Evolutionary conservation across 2,888 invertebrate genomes (phyloP), one percentile per base, ranked within the genome.

Genomic region (Monoplex corrugatus): DNA sequence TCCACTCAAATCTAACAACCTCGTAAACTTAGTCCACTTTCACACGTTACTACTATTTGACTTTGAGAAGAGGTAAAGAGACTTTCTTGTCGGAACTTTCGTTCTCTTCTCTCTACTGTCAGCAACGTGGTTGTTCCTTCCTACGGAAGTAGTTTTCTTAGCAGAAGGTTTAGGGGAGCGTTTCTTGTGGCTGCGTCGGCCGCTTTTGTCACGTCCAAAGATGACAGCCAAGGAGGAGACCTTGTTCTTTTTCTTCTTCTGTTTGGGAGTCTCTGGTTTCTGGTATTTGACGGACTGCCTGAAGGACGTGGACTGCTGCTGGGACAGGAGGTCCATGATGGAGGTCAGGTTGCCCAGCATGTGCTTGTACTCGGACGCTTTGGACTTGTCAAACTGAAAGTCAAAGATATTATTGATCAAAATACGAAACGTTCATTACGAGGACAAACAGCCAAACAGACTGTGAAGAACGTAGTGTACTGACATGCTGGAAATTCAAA

Each of bases 281-380:
- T 92, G 91, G 16, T 91, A 91, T 28, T 75, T 82, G 28, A 93
- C 94, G 6, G 93, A 92, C 32, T 92, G 92, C 28, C 95, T 91
- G 89, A 93, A 95, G 23, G 95, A 94, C 68, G 91, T 90, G 32
- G 93, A 92, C 63, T 93, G 90, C 80, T 94, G 94, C 40, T 94
- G 91, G 0, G 93, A 91, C 43, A 94, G 90, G 80, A 92, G 91
- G 57, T 92, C 92, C 93, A 94, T 92, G 90, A 95, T 92, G 38
- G 91, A 89, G 57, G 90, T 91, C 6, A 95, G 78, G 50, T 91
- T 92, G 16, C 91, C 92, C 50, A 92, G 78, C 87, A 92, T 89
- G 68, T 92, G 90, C 72, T 90, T 90, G 87, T 92, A 92, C 86
- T 92, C 91, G 13, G 91, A 89, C 23, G 87, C 90, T 87, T 94